Percentiles rank a stretch among this genome's conserved stretches.
phyloP scores from a whole-genome alignment of 1,140 invertebrate genomes.

The Apis florea region DNA sequence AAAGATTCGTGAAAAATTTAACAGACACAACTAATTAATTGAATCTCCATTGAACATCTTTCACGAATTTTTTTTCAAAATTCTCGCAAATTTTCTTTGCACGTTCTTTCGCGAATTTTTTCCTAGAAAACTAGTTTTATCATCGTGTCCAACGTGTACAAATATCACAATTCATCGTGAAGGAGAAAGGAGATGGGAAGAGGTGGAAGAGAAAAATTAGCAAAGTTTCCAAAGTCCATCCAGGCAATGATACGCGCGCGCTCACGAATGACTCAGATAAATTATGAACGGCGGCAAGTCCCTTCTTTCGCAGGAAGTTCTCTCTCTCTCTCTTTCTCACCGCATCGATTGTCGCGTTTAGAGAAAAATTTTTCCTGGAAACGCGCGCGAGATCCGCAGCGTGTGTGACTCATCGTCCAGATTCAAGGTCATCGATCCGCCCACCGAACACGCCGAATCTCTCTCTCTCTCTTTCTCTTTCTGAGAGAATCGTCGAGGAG shows the following conservation, averaged over 20 bases:
- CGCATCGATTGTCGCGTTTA: constrained; percentile 53
- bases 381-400: constrained; percentile 47
- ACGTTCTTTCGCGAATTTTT: too few species aligned
- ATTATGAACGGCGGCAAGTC: constrained; percentile 46
- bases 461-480: not conserved
- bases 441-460: constrained; percentile 28
- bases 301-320: not conserved
- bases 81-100: too few species aligned
- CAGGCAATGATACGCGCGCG: not conserved
- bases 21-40: too few species aligned
- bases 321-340: not conserved
- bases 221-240: constrained; percentile 19
- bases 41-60: too few species aligned
- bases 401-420: constrained; percentile 54
- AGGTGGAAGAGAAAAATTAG: not conserved
- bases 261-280: constrained; percentile 42
- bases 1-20: not conserved
- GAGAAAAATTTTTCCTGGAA: constrained; percentile 58
- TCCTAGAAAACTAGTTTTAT: too few species aligned
- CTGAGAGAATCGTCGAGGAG: too few species aligned
- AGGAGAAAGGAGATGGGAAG: too few species aligned
- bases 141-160: too few species aligned
- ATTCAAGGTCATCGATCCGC: constrained; percentile 62
- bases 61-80: too few species aligned
- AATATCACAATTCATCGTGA: too few species aligned